Evolutionary conservation across 2,888 invertebrate genomes (phyloP).

Genomic region (Lithophane socia): DNA sequence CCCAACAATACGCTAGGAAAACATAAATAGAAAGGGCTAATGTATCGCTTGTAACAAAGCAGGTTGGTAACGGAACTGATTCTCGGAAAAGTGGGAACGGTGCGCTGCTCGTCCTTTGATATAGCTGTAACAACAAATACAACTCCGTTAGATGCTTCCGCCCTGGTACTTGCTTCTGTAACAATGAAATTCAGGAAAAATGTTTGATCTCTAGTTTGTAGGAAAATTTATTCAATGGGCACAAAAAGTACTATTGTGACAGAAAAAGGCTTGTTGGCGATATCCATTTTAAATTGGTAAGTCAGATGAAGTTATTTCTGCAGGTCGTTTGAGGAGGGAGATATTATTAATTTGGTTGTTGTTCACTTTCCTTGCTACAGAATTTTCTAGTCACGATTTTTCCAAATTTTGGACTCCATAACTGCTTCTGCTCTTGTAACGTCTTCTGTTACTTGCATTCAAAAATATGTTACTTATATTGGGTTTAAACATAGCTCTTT

Average conservation of each 20-base stretch:
- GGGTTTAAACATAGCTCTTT: background rate
- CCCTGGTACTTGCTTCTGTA: constrained; percentile 69
- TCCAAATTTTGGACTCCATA: background rate
- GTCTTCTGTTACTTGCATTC: background rate
- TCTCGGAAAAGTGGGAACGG: constrained; percentile 71
- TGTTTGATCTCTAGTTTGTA: constrained; percentile 51
- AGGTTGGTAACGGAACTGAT: constrained; percentile 68
- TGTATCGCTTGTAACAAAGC: constrained; percentile 73
- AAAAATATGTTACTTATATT: background rate
- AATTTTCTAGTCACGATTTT: background rate
- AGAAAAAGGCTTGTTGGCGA: background rate
- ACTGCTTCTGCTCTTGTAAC: background rate
- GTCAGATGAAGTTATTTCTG: background rate
- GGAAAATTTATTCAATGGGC: background rate
- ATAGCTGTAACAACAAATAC: constrained; percentile 79
- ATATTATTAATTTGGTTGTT: background rate
- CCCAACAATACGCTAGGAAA: constrained; percentile 54
- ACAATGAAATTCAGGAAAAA: constrained; percentile 61
- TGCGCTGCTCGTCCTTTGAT: constrained; percentile 77
- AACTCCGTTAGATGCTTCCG: constrained; percentile 76
- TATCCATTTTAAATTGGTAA: background rate
- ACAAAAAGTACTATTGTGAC: constrained; percentile 10
- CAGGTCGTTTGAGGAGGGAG: background rate
- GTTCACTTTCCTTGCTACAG: background rate
- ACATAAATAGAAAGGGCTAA: constrained; percentile 69